Percentiles rank a stretch among this genome's conserved stretches.
phyloP scores from a whole-genome alignment of 2,797 vertebrate genomes.

The Platyrinchus mystaceus region DNA sequence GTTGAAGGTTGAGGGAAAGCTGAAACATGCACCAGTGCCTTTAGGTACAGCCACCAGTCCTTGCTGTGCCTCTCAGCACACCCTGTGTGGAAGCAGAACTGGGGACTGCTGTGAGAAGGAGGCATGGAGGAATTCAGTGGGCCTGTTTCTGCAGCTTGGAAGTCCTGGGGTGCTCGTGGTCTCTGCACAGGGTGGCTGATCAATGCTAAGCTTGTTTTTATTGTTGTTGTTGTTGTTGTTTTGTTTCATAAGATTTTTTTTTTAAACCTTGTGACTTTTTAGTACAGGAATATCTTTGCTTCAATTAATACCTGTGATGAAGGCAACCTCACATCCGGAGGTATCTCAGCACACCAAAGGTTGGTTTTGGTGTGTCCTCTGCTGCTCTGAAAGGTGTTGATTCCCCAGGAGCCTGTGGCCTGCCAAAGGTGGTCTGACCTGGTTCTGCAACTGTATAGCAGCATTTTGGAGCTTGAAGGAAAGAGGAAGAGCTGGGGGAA shows the following conservation, averaged over 20 bases:
- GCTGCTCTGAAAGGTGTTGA: neutral
- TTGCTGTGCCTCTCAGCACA: neutral
- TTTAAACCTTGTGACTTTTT: neutral
- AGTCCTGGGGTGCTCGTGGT: rapidly evolving
- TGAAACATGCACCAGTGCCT: rapidly evolving
- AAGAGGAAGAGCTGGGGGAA: neutral
- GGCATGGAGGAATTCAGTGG: rapidly evolving
- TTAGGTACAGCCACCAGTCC: neutral
- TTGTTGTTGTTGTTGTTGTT: neutral
- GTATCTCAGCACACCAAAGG: neutral
- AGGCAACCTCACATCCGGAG: neutral
- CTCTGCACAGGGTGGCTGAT: neutral
- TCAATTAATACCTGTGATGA: neutral
- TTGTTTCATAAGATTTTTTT: neutral
- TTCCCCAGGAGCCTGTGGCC: neutral
- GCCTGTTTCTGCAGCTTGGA: neutral
- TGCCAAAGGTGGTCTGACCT: neutral
- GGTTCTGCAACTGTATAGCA: neutral
- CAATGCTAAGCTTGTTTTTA: neutral
- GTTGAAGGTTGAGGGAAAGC: neutral
- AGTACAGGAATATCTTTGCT: neutral
- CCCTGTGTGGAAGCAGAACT: rapidly evolving
- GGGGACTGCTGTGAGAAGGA: neutral
- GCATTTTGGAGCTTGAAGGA: neutral
- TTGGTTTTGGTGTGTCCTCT: neutral